These are phyloP conservation scores for Notolepis coatsorum DNA, from an alignment of 2,797 vertebrate species.

Conservation along the genomic window DNA sequence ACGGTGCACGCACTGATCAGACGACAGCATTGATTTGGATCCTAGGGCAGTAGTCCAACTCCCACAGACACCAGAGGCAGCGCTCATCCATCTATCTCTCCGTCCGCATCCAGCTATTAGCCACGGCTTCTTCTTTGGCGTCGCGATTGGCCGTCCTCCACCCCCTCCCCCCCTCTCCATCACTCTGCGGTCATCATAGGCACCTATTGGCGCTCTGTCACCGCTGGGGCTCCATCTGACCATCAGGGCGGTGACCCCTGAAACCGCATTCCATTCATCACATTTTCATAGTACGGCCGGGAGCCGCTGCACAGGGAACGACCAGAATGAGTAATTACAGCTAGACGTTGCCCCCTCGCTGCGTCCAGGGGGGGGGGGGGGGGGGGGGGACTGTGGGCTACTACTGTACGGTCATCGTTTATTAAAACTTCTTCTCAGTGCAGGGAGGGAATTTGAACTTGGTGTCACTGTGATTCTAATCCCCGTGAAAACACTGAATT, in stretches of 20 bases:
- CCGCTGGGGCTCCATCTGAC: slow-evolving; percentile 37
- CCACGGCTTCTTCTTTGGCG: background rate
- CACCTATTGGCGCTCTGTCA: slow-evolving; percentile 26
- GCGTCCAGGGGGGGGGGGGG: no score
- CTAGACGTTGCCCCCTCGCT: no score
- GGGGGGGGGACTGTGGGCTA: no score
- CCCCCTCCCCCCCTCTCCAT: slow-evolving; percentile 25
- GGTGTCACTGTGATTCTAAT: slow-evolving; percentile 30
- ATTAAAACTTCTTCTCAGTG: no score
- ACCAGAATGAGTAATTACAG: no score
- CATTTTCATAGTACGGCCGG: background rate
- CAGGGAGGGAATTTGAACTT: slow-evolving; percentile 4
- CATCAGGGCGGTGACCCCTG: slow-evolving; percentile 47
- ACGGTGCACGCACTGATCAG: slow-evolving; percentile 25
- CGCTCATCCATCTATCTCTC: background rate
- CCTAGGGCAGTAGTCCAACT: slow-evolving; percentile 15
- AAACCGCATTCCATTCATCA: slow-evolving; percentile 59
- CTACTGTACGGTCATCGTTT: no score
- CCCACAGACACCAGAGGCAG: slow-evolving; percentile 12
- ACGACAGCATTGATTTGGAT: slow-evolving; percentile 54
- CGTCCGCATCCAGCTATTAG: background rate
- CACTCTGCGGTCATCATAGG: slow-evolving; percentile 37
- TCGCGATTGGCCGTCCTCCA: background rate
- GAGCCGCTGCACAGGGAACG: background rate
- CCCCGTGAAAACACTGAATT: slow-evolving; percentile 50